phyloP scores from a whole-genome alignment of 2,888 invertebrate species.

The Parasteatoda lunata region DNA sequence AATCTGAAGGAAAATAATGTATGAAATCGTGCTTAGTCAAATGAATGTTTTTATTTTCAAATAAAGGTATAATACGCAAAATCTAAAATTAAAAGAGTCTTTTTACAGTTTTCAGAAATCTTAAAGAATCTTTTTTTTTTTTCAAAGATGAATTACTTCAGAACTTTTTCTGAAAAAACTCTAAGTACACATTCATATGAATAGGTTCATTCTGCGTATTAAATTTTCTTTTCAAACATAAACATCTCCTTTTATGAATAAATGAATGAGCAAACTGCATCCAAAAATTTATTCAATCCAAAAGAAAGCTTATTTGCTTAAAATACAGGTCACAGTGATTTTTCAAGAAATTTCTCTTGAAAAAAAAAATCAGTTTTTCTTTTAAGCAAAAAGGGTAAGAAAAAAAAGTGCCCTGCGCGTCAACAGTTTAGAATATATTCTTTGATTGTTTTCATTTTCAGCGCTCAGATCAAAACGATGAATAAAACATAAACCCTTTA shows the following conservation, averaged over 20 bases:
- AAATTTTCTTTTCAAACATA: background rate
- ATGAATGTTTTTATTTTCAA: no score
- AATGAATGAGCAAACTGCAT: background rate
- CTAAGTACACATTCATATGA: background rate
- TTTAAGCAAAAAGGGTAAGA: background rate
- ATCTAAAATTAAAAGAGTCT: no score
- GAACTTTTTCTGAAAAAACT: no score
- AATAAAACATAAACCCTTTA: constrained; percentile 66
- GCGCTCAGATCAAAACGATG: constrained; percentile 43
- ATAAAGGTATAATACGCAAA: no score
- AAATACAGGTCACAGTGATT: background rate
- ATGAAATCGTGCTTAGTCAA: no score
- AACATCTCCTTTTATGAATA: constrained; percentile 3
- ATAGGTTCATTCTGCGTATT: background rate
- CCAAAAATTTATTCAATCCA: background rate
- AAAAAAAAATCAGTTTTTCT: background rate
- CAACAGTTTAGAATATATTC: background rate
- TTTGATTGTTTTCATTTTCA: constrained; percentile 58
- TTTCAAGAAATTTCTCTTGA: background rate
- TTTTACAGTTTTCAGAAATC: background rate
- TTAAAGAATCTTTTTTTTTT: background rate
- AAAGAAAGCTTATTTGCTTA: background rate
- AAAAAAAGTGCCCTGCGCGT: background rate
- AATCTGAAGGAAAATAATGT: no score
- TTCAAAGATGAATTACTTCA: no score